Conservation (phyloP, 2,888 invertebrate species). For the Apamea anceps region DNA sequence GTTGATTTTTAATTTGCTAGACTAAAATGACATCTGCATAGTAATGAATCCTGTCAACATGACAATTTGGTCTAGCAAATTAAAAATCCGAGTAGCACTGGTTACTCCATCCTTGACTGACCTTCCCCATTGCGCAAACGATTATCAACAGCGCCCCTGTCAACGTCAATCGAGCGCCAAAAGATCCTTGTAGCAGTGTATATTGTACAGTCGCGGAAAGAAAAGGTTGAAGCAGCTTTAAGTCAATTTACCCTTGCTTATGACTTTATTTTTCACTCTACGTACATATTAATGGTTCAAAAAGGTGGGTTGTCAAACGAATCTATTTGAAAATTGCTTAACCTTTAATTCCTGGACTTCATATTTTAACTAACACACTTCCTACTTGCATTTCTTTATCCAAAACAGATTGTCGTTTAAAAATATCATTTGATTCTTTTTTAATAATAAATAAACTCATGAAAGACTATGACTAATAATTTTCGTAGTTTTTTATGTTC, state of each 20-base stretch:
- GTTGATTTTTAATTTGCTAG: no score
- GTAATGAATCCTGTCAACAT: no score
- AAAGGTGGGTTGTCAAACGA: neutral
- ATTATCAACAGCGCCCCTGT: neutral
- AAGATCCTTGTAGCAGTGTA: neutral
- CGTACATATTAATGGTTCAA: neutral
- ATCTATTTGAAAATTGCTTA: neutral
- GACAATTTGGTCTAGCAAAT: no score
- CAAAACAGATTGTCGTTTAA: neutral
- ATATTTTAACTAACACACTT: constrained; percentile 6
- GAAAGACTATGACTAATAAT: neutral
- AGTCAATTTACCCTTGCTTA: neutral
- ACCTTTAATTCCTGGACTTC: neutral
- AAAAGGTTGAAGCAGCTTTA: neutral
- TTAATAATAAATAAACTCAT: neutral
- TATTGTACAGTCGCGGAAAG: neutral
- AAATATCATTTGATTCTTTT: neutral
- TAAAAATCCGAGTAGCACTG: neutral
- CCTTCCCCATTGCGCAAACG: neutral
- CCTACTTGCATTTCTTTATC: neutral
- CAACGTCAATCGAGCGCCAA: neutral
- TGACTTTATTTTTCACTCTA: neutral
- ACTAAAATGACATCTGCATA: no score
- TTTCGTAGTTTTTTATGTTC: neutral
- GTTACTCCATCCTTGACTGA: neutral